Evolutionary conservation across 2,888 invertebrate genomes (phyloP), one percentile per base, ranked within the genome.

Genomic region (Caenorhabditis imperialis): DNA sequence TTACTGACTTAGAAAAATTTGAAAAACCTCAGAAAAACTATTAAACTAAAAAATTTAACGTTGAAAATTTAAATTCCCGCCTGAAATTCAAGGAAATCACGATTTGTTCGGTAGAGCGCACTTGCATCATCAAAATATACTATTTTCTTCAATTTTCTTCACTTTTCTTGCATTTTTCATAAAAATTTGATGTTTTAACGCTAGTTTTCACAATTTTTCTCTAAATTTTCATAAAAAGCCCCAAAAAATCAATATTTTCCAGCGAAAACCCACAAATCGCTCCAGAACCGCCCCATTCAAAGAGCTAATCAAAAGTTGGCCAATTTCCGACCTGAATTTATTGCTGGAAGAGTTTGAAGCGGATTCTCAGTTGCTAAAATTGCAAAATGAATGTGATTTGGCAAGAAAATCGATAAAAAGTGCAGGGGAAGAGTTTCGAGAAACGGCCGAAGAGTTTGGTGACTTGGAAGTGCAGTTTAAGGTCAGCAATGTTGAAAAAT

Each of bases 271-370:
- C 0, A 42, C 73, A 4, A 14, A 38, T 14, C 50, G 53, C 5
- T 63, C 70, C 7, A 35, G 57, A 35, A 65, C 61, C 6, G 55
- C 58, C 0, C 72, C 76, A 14, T 76, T 76, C 37, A 50, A 45
- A 23, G 76, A 77, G 22, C 57, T 83, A 22, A 78, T 83, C 7
- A 58, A 61, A 38, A 57, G 33, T 25, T 83, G 83, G 83, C 79
- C 80, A 33, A 10, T 50, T n/a, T 14, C 3, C 1, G 65, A 75
- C 48, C 16, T 70, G 4, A 47, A 71, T 10, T 18, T 58, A 6
- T 48, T 78, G 35, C 16, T 71, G 25, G 42, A 33, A 10, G 78
- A 78, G 18, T 76, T 78, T 23, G 65, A 74, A 23, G 78, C 78
- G 0, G 65, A 73, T 50, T 44, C 30, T 20, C 48, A 44, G 18